Base-by-base conservation (phyloP, 1,140 invertebrate species). In the Sesamia nonagrioides region DNA sequence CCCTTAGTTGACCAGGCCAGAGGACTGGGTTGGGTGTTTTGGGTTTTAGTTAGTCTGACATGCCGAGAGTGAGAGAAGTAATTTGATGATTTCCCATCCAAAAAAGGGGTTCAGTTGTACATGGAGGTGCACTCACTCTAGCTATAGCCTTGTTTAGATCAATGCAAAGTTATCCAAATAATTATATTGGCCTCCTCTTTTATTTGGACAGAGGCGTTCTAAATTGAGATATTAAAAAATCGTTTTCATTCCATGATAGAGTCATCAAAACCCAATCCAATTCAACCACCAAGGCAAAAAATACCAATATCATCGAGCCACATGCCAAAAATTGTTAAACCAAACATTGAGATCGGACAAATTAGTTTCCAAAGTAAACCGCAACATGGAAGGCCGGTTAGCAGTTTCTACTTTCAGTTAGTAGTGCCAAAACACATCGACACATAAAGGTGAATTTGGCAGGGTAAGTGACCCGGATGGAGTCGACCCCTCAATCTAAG, bases 401-500 rank as follows among this genome's bases (percentile, higher is more conserved):
- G 35, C 33, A 74, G 40, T 58, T 27, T 6, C 37, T 13, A 66
- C n/a, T 17, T 21, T 66, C 9, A 37, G 61, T 66, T 42, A 66
- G 54, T 74, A 74, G 18, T 74, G 71, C 71, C 71, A 74, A 74
- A 74, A 74, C 71, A 48, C 56, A 33, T 74, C 37, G 18, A 58
- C 5, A 74, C 18, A 54, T 35, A 15, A 37, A 45, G 18, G 37
- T 60, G 71, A 58, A 58, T 58, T 74, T 74, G 71, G 37, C 71
- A 60, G 35, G 37, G 66, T 33, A 50, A 69, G 37, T 74, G 71
- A 45, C 71, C 68, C 37, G 18, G 33, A 17, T 9, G 48, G 18
- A 17, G 54, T 45, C 21, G 18, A 1, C 66, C 50, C 2, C 42
- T 69, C 60, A 74, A 74, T 60, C 71, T 74, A 60, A 74, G 71